Evolutionary conservation across 2,888 invertebrate species (phyloP).

Genomic region (Acleris literana): DNA sequence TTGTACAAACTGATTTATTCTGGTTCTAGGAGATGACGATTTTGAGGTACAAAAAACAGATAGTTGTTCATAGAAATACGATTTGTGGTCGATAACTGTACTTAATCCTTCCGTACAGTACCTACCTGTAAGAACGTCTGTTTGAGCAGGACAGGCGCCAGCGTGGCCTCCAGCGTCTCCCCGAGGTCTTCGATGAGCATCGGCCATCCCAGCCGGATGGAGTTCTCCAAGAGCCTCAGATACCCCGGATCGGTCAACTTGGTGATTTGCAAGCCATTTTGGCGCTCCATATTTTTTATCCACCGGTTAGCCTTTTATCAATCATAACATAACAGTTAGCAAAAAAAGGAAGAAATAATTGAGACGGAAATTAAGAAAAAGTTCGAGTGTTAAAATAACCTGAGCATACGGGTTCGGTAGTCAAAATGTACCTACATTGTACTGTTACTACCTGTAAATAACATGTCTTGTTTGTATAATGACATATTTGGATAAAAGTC

Average conservation of each 20-base stretch:
- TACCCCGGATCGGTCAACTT: slow-evolving; percentile 91
- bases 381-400: no score
- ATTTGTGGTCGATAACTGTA: no score
- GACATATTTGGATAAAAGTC: no score
- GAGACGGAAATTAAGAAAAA: no score
- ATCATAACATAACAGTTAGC: neutral
- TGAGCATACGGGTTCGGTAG: no score
- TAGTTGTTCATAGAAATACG: no score
- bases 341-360: neutral
- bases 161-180: slow-evolving; percentile 93
- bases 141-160: slow-evolving; percentile 91
- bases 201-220: slow-evolving; percentile 92
- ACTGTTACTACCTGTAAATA: no score
- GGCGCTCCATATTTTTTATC: slow-evolving; percentile 94
- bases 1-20: no score
- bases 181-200: slow-evolving; percentile 94
- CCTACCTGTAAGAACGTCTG: slow-evolving; percentile 89
- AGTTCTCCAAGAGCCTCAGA: slow-evolving; percentile 90
- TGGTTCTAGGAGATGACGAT: no score
- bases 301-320: slow-evolving; percentile 90
- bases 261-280: slow-evolving; percentile 88
- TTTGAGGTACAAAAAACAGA: no score
- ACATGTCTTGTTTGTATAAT: no score
- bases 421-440: no score
- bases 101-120: neutral